Evolutionary conservation across 2,797 vertebrate genomes (phyloP).

Genomic region (Falco berigora): DNA sequence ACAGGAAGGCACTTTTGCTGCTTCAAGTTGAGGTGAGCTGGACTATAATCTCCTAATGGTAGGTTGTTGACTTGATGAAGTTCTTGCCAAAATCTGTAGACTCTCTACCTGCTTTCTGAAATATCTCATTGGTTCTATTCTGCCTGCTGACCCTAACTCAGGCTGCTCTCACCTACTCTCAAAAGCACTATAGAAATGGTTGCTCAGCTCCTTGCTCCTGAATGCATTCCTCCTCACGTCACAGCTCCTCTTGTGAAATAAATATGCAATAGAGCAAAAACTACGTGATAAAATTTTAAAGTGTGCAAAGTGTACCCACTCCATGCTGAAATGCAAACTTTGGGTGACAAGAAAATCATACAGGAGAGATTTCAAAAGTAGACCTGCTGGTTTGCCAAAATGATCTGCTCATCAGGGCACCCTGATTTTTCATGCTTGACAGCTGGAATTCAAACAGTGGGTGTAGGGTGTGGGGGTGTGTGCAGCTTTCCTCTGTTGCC

Average conservation of each 20-base stretch:
- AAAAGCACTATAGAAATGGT: background rate
- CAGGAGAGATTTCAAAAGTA: background rate
- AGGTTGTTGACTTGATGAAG: background rate
- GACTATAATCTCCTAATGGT: background rate
- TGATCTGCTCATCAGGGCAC: background rate
- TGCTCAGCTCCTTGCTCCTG: background rate
- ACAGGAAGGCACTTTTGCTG: background rate
- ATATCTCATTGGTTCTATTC: background rate
- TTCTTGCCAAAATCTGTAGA: background rate
- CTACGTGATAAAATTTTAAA: background rate
- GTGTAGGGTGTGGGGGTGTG: too few species aligned
- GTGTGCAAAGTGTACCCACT: background rate
- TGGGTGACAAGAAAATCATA: background rate
- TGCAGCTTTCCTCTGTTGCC: background rate
- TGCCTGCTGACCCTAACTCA: background rate
- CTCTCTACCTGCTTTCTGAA: background rate
- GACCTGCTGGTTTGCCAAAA: background rate
- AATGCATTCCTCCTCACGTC: rapidly evolving
- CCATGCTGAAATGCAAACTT: background rate
- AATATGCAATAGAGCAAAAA: background rate
- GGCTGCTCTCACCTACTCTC: background rate
- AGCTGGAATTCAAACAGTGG: background rate
- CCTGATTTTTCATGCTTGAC: too few species aligned
- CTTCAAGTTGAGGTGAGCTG: background rate
- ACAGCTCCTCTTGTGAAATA: background rate